Conservation (phyloP, 1,140 invertebrate species). For the Drosophila pallidifrons region DNA sequence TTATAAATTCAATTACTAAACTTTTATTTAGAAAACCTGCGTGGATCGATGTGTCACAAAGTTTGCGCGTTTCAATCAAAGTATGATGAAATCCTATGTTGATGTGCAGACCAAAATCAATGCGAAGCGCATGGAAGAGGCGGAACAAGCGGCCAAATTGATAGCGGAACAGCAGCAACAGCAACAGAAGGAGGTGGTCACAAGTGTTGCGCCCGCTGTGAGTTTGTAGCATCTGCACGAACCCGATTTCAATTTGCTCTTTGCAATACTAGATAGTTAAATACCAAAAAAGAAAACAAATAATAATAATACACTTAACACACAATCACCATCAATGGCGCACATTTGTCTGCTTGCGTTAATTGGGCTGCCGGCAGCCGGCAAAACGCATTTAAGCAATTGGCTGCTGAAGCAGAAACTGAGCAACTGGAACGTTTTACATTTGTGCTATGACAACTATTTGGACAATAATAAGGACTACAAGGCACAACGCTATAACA, state of each 20-base stretch:
- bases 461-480: slow-evolving; percentile 41
- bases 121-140: slow-evolving; percentile 69
- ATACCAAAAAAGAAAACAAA: background rate
- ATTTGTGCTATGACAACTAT: slow-evolving; percentile 73
- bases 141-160: slow-evolving; percentile 63
- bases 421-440: slow-evolving; percentile 48
- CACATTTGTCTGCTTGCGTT: slow-evolving; percentile 66
- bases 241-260: slow-evolving; percentile 53
- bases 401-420: slow-evolving; percentile 46
- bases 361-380: slow-evolving; percentile 71
- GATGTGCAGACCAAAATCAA: slow-evolving; percentile 79
- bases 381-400: slow-evolving; percentile 63
- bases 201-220: slow-evolving; percentile 22
- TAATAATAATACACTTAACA: slow-evolving; percentile 9
- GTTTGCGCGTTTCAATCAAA: slow-evolving; percentile 93
- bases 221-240: slow-evolving; percentile 57
- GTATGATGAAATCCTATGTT: slow-evolving; percentile 86
- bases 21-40: slow-evolving; percentile 88
- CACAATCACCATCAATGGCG: slow-evolving; percentile 36
- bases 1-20: background rate
- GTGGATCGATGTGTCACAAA: slow-evolving; percentile 94
- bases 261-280: slow-evolving; percentile 70
- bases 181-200: slow-evolving; percentile 41
- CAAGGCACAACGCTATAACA: slow-evolving; percentile 48
- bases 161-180: slow-evolving; percentile 57